Evolutionary conservation across 2,113 vertebrate species (phyloP).

Genomic region (Ploceus nigricollis): DNA sequence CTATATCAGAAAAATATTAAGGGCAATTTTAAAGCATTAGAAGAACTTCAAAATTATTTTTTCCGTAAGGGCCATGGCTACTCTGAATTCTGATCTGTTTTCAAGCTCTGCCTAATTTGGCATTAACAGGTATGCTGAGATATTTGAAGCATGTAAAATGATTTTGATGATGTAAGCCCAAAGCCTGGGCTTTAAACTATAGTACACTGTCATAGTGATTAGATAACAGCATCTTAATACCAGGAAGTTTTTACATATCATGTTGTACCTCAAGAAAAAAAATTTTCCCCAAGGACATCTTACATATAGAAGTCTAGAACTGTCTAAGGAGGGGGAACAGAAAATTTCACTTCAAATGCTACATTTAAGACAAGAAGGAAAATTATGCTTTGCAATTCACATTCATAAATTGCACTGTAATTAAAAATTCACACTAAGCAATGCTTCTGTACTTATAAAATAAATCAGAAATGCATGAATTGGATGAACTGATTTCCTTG

Average conservation of each 20-base stretch:
- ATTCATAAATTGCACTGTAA: not conserved
- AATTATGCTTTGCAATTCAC: not conserved
- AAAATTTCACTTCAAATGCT: not conserved
- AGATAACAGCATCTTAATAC: not conserved
- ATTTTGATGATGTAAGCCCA: not conserved
- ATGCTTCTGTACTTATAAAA: not conserved
- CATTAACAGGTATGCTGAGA: not conserved
- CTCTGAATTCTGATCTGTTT: not conserved
- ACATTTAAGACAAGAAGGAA: not conserved
- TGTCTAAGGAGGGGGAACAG: not conserved
- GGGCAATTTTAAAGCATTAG: not conserved
- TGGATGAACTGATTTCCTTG: not conserved
- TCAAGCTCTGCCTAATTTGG: not conserved
- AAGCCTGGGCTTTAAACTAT: not conserved
- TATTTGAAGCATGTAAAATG: not conserved
- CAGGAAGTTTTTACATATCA: not conserved
- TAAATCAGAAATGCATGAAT: not conserved
- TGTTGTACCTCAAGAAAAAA: not conserved
- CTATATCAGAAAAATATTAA: not conserved
- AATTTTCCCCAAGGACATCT: rapidly evolving
- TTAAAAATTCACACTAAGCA: not conserved
- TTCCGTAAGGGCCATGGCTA: not conserved
- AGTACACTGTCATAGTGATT: not conserved
- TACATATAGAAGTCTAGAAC: not conserved
- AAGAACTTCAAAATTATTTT: not conserved